Evolutionary conservation across 1,140 invertebrate genomes (phyloP).

Genomic region (Laupala kohalensis): DNA sequence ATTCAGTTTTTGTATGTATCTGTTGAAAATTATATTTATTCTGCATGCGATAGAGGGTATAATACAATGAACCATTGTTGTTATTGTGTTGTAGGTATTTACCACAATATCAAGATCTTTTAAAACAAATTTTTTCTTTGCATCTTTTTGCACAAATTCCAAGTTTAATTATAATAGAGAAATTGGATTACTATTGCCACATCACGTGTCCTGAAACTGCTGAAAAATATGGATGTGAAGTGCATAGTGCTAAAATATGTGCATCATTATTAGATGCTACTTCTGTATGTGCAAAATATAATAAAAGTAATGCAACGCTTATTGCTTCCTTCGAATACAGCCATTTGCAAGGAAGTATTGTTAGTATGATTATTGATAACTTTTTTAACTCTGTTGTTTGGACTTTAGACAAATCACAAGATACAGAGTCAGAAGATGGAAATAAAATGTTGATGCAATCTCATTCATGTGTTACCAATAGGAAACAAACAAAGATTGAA

Average conservation of each 20-base stretch:
- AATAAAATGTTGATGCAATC: neutral
- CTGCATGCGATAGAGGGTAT: too few species aligned
- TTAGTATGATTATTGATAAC: neutral
- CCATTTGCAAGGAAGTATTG: neutral
- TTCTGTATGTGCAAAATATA: neutral
- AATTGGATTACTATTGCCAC: constrained; percentile 9
- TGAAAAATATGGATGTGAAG: neutral
- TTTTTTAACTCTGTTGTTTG: constrained; percentile 3
- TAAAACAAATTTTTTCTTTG: constrained; percentile 8
- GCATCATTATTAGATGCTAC: constrained; percentile 9
- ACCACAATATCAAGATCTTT: constrained; percentile 10
- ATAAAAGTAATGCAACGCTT: neutral
- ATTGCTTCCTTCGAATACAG: neutral
- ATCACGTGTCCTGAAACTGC: neutral
- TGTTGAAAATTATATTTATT: neutral
- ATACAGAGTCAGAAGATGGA: neutral
- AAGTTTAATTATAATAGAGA: constrained; percentile 7
- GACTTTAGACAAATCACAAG: neutral
- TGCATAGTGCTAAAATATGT: constrained; percentile 5
- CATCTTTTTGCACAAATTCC: constrained; percentile 6
- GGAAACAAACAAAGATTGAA: neutral
- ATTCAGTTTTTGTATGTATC: constrained; percentile 14
- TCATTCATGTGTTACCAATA: neutral
- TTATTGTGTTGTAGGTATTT: constrained; percentile 9
- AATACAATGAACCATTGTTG: too few species aligned